Percentiles rank a stretch among this genome's conserved stretches.
Conservation (phyloP, 2,888 invertebrate species). For the Andrena praecox region DNA sequence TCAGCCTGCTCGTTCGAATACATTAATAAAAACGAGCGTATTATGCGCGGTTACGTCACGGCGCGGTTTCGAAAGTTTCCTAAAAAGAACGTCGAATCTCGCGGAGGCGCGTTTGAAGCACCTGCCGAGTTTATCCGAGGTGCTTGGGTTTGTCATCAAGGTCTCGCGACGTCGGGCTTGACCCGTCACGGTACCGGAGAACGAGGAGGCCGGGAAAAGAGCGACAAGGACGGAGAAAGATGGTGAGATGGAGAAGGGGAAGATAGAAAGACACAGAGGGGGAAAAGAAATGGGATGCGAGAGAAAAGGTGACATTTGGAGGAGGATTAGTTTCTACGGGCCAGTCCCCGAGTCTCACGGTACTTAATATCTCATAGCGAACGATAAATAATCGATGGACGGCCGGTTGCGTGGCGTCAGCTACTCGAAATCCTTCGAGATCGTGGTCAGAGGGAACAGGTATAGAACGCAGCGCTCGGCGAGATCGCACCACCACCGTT, state of each 20-base stretch:
- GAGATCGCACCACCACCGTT: conserved; percentile 65
- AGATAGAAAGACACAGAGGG: background rate
- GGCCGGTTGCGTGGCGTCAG: conserved; percentile 75
- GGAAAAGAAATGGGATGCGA: conserved; percentile 26
- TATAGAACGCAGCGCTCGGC: conserved; percentile 26
- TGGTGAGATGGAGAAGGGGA: background rate
- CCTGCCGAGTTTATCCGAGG: conserved; percentile 43
- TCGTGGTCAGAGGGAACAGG: conserved; percentile 40
- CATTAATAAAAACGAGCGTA: conserved; percentile 51
- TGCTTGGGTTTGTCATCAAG: conserved; percentile 62
- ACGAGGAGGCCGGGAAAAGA: background rate
- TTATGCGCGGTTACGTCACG: conserved; percentile 44
- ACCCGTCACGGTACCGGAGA: background rate
- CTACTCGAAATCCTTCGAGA: conserved; percentile 68
- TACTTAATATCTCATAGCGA: conserved; percentile 76
- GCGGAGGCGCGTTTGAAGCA: conserved; percentile 35
- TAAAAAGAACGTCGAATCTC: conserved; percentile 35
- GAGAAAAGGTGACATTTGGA: conserved; percentile 53
- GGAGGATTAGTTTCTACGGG: conserved; percentile 71
- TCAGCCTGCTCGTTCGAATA: conserved; percentile 39
- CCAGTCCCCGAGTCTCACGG: conserved; percentile 74
- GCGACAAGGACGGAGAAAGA: background rate
- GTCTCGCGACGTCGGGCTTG: conserved; percentile 28
- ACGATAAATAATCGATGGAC: conserved; percentile 79
- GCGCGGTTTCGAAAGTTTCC: conserved; percentile 43